Evolutionary conservation across 2,888 invertebrate species (phyloP), one percentile per base, ranked within the genome.

Genomic region (Drosophila kokeensis): DNA sequence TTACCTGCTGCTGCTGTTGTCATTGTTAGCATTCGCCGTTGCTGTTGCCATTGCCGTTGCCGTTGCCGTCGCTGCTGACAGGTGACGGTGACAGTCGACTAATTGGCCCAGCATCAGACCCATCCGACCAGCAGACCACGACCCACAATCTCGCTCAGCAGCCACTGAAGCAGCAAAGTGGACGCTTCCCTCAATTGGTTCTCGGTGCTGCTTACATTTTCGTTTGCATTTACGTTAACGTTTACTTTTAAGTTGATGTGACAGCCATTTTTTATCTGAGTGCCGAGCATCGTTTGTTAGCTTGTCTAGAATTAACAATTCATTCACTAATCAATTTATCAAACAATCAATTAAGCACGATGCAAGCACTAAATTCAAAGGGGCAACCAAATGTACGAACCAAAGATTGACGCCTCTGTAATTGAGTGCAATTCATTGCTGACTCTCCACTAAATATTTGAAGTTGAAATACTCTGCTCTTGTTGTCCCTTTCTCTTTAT

Each of bases 61-160:
- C 13, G 24, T 29, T 34, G 58, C 50, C 40, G 11, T 38, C 52
- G 67, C 50, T 64, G 70, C 58, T 74, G 75, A 78, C 69, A 74
- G 77, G 77, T 76, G 77, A 70, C 70, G 68, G 73, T 71, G 80
- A 82, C 79, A 82, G 74, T 74, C 82, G 72, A 85, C 85, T 87
- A 85, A 85, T 85, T 82, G 82, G 74, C 79, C 73, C 65, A 49
- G 50, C 74, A 61, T 60, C 79, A 54, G 76, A 40, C 49, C 55
- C 27, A 55, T 27, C 24, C 50, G n/a, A 50, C 18, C 67, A 68
- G 52, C 79, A 53, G 79, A 79, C 59, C 65, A 69, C 60, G 75
- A 79, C 76, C 70, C 76, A 67, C 80, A 75, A 79, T 71, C 76
- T 65, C 60, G 66, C 57, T 52, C 64, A 61, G 66, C 53, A 76